These are phyloP conservation scores for Anseranas semipalmata DNA, from an alignment of 2,113 vertebrate genomes.

Conservation along the genomic window DNA sequence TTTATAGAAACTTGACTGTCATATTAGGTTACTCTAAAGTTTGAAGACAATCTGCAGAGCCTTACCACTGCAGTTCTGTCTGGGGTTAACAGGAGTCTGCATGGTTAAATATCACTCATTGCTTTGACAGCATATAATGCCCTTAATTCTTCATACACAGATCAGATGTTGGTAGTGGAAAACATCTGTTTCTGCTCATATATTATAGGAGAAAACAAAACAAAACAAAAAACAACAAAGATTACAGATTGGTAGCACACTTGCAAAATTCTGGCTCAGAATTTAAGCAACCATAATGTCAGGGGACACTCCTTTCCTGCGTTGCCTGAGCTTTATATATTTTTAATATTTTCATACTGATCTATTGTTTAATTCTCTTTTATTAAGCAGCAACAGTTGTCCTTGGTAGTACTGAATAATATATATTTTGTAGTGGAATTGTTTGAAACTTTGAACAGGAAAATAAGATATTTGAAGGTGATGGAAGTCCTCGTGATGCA, in stretches of 20 bases:
- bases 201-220: neutral
- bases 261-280: neutral
- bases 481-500: neutral
- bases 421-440: neutral
- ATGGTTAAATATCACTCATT: conserved; percentile 21
- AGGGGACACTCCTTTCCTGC: neutral
- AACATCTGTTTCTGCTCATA: conserved; percentile 43
- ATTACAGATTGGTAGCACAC: neutral
- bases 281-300: neutral
- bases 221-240: neutral
- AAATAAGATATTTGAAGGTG: neutral
- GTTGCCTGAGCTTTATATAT: neutral
- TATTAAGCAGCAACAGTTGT: neutral
- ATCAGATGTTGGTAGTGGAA: conserved; percentile 17
- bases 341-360: neutral
- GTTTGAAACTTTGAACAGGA: neutral
- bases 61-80: neutral
- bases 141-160: conserved; percentile 18
- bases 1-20: neutral
- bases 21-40: neutral
- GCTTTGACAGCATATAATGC: conserved; percentile 4
- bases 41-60: conserved; percentile 4
- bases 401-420: neutral
- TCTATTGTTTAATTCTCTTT: neutral
- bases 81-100: neutral